Base-by-base conservation (phyloP, 2,113 vertebrate genomes). In the Phoxinus phoxinus region DNA sequence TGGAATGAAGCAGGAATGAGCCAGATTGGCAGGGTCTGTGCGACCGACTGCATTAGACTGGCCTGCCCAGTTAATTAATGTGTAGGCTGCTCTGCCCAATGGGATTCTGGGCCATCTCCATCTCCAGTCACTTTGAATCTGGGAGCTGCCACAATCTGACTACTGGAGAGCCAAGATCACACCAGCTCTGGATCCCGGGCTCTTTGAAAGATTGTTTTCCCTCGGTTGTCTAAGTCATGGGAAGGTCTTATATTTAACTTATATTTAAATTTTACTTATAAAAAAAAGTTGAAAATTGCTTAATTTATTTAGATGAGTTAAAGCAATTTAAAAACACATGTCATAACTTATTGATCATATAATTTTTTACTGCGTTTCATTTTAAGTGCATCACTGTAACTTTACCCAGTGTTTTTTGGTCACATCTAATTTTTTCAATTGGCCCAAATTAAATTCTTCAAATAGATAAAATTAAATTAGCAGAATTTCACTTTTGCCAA, bases 21-120 rank as follows among this genome's bases (percentile, higher is more conserved):
- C 78, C 87, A 87, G 87, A 84, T 85, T 90, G 89, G 89, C 84
- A 87, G 72, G 75, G 81, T 35, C 32, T 85, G 76, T 87, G 86
- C 10, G 74, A 83, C 63, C 44, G 72, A 46, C 58, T 67, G 61
- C 19, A 37, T 74, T 77, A 85, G 67, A 87, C 71, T 75, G 86
- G 85, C 81, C 83, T 86, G 80, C 74, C 72, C 83, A 41, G 85
- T 84, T 91, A 89, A 91, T 89, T 89, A 89, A 89, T 51, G 88
- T 56, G 67, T 84, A 89, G 87, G 21, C 84, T 86, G 79, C 86
- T 69, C 74, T 81, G 67, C 86, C 61, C 67, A n/a, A n/a, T 82
- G 76, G 79, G 58, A 84, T 59, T 67, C 69, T 84, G 85, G 85
- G 85, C 87, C 80, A n/a, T 84, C 82, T 84, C 46, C 21, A 25